A percentile compares a stretch with the other conserved stretches of the same genome.
These are phyloP conservation scores for Tanypteryx hageni DNA, from an alignment of 2,888 invertebrate species.

Conservation along the genomic window DNA sequence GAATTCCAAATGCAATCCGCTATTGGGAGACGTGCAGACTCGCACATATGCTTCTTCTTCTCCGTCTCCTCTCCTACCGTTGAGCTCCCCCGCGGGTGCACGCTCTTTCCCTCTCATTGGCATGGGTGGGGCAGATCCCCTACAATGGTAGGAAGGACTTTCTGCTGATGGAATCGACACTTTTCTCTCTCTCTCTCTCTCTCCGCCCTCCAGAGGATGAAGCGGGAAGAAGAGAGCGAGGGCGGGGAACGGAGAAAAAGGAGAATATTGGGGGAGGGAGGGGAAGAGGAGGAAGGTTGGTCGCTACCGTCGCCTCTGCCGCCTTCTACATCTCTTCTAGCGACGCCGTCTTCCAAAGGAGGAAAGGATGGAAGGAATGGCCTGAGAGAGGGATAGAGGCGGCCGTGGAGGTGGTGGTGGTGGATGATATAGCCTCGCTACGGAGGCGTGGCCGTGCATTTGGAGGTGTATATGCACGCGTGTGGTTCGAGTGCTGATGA, in stretches of 20 bases:
- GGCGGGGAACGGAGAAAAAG: too few species aligned
- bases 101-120: background rate
- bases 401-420: background rate
- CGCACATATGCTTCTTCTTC: background rate
- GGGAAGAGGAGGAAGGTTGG: background rate
- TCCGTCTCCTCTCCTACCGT: background rate
- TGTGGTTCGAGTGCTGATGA: slow-evolving; percentile 31
- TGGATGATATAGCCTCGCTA: background rate
- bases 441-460: slow-evolving; percentile 18
- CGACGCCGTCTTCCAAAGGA: background rate
- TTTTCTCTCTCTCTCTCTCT: background rate
- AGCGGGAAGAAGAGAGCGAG: too few species aligned
- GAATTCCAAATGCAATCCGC: slow-evolving; percentile 32
- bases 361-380: background rate
- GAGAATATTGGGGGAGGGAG: background rate
- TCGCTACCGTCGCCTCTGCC: background rate
- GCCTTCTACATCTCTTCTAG: background rate
- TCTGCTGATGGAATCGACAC: slow-evolving; percentile 27
- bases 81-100: background rate
- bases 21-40: slow-evolving; percentile 29
- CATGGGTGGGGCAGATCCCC: slow-evolving; percentile 12
- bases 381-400: background rate
- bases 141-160: slow-evolving; percentile 34
- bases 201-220: too few species aligned
- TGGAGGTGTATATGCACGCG: slow-evolving; percentile 28